phyloP scores from a whole-genome alignment of 2,888 invertebrate genomes.

The Acanthopleura granulata region DNA sequence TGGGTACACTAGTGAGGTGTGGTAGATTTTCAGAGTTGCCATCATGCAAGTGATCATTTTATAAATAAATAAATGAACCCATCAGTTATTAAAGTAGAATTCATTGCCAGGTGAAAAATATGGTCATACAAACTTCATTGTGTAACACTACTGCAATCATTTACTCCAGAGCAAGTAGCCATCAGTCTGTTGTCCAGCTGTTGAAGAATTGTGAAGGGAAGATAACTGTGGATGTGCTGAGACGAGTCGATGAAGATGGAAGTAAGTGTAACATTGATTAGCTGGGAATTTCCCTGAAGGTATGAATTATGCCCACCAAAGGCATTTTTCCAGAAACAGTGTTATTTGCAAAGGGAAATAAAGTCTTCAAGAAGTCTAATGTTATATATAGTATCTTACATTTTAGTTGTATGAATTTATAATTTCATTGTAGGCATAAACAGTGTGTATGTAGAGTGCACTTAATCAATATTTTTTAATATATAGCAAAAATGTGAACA shows the following conservation, averaged over 20 bases:
- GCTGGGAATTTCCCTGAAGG: too few species aligned
- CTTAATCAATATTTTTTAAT: not conserved
- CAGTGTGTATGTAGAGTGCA: not conserved
- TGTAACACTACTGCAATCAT: not conserved
- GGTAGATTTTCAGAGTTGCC: too few species aligned
- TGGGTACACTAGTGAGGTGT: too few species aligned
- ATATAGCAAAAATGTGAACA: too few species aligned
- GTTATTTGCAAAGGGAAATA: not conserved
- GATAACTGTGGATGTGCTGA: conserved; percentile 55
- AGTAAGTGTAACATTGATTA: conserved; percentile 29
- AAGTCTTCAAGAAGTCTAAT: too few species aligned
- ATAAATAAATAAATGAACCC: too few species aligned
- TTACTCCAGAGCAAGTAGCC: conserved; percentile 56
- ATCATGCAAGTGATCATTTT: too few species aligned
- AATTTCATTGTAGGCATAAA: not conserved
- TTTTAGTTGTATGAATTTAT: not conserved
- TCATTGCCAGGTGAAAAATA: too few species aligned
- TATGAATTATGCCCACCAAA: too few species aligned
- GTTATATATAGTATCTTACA: not conserved
- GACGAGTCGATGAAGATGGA: conserved; percentile 40
- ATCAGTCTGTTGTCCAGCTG: conserved; percentile 58
- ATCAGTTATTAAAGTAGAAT: too few species aligned
- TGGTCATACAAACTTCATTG: too few species aligned
- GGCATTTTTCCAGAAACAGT: not conserved
- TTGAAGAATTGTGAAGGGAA: conserved; percentile 62